Base-by-base conservation (phyloP, 2,797 vertebrate species). In the Xenops minutus region DNA sequence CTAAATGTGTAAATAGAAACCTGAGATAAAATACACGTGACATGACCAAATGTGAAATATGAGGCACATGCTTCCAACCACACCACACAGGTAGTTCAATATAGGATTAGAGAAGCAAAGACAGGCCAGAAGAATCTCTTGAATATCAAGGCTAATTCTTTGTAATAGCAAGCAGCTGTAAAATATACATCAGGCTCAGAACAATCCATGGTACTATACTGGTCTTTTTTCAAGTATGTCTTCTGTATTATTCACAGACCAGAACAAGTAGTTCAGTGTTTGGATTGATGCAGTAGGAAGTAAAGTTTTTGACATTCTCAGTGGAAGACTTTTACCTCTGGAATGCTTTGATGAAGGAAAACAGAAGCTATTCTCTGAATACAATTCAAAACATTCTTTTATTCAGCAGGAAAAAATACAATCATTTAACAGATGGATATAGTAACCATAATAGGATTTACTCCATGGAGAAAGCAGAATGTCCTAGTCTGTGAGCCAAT, bases 371-470 rank as follows among this genome's bases (percentile, higher is more conserved):
- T 56, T 91, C 12, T 80, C 61, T 74, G 49, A 94, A 54, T 44
- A 71, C 8, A 79, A 39, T 48, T 79, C 44, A 87, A 82, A 94
- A 87, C 3, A 68, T 46, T 52, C 5, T 49, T 86, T 79, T 85
- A 46, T 85, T 79, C 52, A 89, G 32, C 37, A 80, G 67, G 29
- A 74, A 92, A 95, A 94, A 86, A 44, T 59, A 36, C 37, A 93
- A 55, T 11, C 5, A 22, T 91, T 72, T 87, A 89, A 67, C 56
- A 96, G 63, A 92, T 79, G 72, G 49, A 61, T 91, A 58, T 34
- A 74, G 71, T 49, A 89, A 68, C 18, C n/a, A 46, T 73, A 89
- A 91, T 54, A 91, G 49, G 74, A 88, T 80, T 89, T 96, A 79
- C 37, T 82, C 44, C 23, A 36, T 41, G 61, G 44, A 95, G 71